Conservation (phyloP, 2,888 invertebrate genomes). For the Lucinisca nassula region DNA sequence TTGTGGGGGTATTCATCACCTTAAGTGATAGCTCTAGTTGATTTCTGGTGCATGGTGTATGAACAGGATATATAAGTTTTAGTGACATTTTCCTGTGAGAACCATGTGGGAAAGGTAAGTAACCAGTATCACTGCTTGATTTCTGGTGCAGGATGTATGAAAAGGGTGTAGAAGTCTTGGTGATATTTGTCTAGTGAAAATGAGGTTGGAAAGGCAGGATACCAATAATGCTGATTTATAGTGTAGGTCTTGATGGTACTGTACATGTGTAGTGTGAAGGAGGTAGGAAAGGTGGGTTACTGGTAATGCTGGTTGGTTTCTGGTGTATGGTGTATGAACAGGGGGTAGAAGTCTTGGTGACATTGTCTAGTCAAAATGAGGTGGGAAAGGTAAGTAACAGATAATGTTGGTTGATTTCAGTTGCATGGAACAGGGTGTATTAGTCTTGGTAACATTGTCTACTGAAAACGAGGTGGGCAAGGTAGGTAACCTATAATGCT, state of each 20-base stretch:
- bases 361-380: slow-evolving; percentile 84
- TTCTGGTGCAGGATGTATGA: slow-evolving; percentile 98
- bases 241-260: too few species aligned
- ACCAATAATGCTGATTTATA: slow-evolving; percentile 91
- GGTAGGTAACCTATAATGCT: slow-evolving; percentile 72
- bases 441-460: slow-evolving; percentile 86
- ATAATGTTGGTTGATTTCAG: slow-evolving; percentile 94
- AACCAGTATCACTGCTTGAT: slow-evolving; percentile 89
- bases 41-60: slow-evolving; percentile 96
- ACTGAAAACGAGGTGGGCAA: slow-evolving; percentile 83
- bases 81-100: slow-evolving; percentile 84
- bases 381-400: slow-evolving; percentile 82
- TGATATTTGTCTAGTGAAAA: slow-evolving; percentile 84
- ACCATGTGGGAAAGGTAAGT: slow-evolving; percentile 82
- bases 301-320: slow-evolving; percentile 92
- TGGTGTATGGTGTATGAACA: slow-evolving; percentile 97
- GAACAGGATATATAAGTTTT: slow-evolving; percentile 91
- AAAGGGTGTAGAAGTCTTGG: slow-evolving; percentile 90
- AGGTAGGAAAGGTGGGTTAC: too few species aligned
- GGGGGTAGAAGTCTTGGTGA: slow-evolving; percentile 89
- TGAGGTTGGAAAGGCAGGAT: slow-evolving; percentile 82
- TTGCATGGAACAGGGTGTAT: slow-evolving; percentile 95
- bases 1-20: too few species aligned
- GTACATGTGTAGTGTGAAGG: too few species aligned
- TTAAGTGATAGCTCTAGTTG: too few species aligned